A percentile compares a stretch with the other conserved stretches of the same genome.
Conservation (phyloP, 2,113 vertebrate genomes). For the Rattus rattus region DNA sequence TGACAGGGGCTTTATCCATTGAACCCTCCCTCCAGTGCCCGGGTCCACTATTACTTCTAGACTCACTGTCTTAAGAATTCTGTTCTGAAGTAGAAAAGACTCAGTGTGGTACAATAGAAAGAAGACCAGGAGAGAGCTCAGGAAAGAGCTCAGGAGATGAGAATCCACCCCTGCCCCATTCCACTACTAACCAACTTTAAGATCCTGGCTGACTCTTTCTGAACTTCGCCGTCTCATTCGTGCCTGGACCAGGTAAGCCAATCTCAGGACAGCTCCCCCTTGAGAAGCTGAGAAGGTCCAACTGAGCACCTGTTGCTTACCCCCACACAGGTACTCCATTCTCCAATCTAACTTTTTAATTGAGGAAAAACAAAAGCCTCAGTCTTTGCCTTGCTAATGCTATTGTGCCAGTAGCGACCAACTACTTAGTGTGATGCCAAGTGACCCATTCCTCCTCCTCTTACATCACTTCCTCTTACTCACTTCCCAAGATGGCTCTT, state of each 20-base stretch:
- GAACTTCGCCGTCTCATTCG: neutral
- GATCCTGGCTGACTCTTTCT: neutral
- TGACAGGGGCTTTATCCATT: neutral
- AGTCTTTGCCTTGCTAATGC: neutral
- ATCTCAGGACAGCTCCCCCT: neutral
- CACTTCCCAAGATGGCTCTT: conserved; percentile 79
- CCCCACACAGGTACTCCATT: neutral
- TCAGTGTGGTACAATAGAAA: neutral
- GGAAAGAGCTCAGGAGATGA: neutral
- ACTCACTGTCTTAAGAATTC: neutral
- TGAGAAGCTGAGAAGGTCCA: neutral
- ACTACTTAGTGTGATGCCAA: neutral
- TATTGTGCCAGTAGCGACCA: neutral
- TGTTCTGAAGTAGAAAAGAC: neutral
- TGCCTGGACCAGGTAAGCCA: neutral
- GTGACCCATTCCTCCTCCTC: conserved; percentile 58
- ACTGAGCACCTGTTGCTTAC: neutral
- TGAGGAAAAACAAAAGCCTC: neutral
- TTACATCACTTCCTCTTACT: conserved; percentile 87
- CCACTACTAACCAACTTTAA: no score
- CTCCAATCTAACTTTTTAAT: neutral
- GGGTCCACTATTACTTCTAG: neutral
- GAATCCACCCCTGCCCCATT: neutral
- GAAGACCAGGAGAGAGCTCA: neutral
- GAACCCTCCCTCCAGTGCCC: neutral